These are phyloP conservation scores for Paracentrotus lividus DNA, from an alignment of 53 echinoderm and acorn worm genomes.

Conservation along the genomic window DNA sequence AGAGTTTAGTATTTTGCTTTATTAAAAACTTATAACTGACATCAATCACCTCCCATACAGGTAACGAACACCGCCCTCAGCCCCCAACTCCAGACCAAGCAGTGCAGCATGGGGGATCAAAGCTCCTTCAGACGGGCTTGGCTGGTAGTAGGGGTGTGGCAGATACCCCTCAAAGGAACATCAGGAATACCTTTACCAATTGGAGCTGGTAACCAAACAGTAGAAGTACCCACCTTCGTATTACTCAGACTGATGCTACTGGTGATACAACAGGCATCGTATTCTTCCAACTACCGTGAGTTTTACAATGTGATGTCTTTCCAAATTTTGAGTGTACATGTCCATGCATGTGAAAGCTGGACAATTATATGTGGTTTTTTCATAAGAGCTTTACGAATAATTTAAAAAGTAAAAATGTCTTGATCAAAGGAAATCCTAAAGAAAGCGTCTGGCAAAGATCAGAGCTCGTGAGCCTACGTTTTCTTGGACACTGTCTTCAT, in stretches of 20 bases:
- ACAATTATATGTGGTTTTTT: too few species aligned
- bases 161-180: slow-evolving; percentile 14
- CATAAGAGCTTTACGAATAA: too few species aligned
- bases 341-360: too few species aligned
- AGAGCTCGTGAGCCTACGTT: too few species aligned
- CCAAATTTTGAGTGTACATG: too few species aligned
- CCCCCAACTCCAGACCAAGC: slow-evolving; percentile 49
- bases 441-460: too few species aligned
- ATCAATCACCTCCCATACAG: not conserved
- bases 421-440: too few species aligned
- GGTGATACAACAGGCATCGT: not conserved
- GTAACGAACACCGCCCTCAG: not conserved
- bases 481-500: too few species aligned
- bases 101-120: slow-evolving; percentile 25
- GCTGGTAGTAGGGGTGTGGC: not conserved
- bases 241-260: not conserved
- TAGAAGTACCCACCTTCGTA: not conserved
- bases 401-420: too few species aligned
- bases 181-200: not conserved
- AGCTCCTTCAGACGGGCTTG: not conserved
- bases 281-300: not conserved
- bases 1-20: too few species aligned
- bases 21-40: too few species aligned
- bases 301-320: not conserved
- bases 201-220: not conserved